Evolutionary conservation across 53 echinoderm and acorn worm genomes (phyloP).

Genomic region (Pentamera pediparva): DNA sequence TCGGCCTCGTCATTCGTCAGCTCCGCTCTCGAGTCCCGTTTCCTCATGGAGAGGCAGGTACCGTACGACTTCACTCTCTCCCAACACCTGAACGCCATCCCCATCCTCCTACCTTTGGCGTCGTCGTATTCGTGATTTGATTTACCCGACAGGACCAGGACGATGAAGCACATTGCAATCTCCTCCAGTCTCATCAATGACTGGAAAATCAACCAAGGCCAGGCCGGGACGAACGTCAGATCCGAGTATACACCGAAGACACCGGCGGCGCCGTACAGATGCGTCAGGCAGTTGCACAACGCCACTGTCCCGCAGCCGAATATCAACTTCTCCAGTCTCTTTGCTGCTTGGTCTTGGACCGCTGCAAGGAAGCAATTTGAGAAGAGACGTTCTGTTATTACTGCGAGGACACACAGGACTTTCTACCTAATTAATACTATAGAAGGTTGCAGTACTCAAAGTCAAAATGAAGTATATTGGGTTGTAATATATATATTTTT

Average conservation of each 20-base stretch:
- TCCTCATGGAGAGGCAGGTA: not conserved
- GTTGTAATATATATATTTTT: not conserved
- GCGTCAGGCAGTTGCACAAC: slow-evolving; percentile 56
- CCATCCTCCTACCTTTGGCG: not conserved
- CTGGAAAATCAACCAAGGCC: slow-evolving; percentile 92
- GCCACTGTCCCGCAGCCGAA: slow-evolving; percentile 51
- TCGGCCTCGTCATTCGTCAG: not conserved
- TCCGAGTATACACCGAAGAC: slow-evolving; percentile 83
- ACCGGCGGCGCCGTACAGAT: slow-evolving; percentile 83
- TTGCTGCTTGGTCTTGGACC: slow-evolving; percentile 56
- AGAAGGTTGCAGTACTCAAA: too few species aligned
- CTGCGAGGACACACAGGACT: too few species aligned
- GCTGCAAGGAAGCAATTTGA: too few species aligned
- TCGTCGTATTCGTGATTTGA: not conserved
- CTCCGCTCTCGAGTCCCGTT: not conserved
- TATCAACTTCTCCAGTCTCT: slow-evolving; percentile 57
- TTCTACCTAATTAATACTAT: too few species aligned
- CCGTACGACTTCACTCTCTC: not conserved
- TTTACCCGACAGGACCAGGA: slow-evolving; percentile 63
- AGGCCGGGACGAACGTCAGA: slow-evolving; percentile 56
- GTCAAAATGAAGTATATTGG: too few species aligned
- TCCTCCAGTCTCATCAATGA: slow-evolving; percentile 68
- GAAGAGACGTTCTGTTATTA: too few species aligned
- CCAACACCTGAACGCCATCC: not conserved
- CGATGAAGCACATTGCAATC: slow-evolving; percentile 54